Base-by-base conservation (phyloP, 2,797 vertebrate species). In the Rallus crepitans region DNA sequence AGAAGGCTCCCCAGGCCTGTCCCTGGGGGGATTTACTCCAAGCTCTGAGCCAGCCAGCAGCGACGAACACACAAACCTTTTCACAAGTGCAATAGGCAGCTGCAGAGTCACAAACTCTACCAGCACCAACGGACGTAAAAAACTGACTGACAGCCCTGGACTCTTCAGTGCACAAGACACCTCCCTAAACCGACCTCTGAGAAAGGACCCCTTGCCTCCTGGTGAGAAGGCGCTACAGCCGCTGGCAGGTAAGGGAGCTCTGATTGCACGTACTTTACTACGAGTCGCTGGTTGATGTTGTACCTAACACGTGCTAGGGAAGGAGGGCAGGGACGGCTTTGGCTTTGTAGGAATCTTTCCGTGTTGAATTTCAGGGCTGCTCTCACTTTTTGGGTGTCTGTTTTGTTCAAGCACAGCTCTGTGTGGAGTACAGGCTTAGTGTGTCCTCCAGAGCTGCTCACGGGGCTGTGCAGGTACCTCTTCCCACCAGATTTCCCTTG, bases 31-130 rank as follows among this genome's bases (percentile, higher is more conserved):
- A 3, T 98, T 98, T 72, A 98, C 98, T 45, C 98, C 98, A 13
- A 96, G 81, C 94, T 98, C 98, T 4, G 98, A 98, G 93, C 94
- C 96, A 1, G 92, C 95, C 82, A 94, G 97, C 97, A 97, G 63
- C 5, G 98, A 98, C 2, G 98, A 98, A 59, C 99, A 99, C 96
- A 99, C 99, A 45, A 99, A 99, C 96, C 98, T 99, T 94, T 99
- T 99, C 97, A 99, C 99, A 84, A 99, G 98, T 92, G 98, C 99
- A 97, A 98, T 98, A 97, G 98, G 98, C 90, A 98, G 96, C 98
- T 98, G 98, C 98, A 97, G 98, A 87, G 97, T 89, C 65, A 24
- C 97, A 53, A 94, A 79, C 86, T 95, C 97, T 81, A 96, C 97
- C 66, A 97, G 97, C 82, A 93, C 98, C 80, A 98, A 97, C 30